A percentile compares a stretch with the other conserved stretches of the same genome.
phyloP scores from a whole-genome alignment of 2,113 vertebrate species.

The Oreochromis aureus region DNA sequence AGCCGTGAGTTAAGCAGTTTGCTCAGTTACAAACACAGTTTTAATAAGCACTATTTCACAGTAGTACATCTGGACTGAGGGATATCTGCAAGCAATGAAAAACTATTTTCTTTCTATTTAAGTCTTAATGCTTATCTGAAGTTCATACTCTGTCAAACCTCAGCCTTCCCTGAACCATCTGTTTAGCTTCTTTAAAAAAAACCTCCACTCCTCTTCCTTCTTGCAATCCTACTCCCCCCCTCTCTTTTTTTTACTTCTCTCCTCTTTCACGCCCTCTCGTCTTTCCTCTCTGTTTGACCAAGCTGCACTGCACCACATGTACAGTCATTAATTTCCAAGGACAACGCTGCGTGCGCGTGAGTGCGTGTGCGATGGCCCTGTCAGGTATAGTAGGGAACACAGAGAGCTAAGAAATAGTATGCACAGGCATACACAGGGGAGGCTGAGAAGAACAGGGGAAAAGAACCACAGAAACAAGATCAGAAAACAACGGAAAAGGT shows the following conservation, averaged over 20 bases:
- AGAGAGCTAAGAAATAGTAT: not conserved
- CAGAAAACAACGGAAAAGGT: not conserved
- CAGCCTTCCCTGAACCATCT: not conserved
- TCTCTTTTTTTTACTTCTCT: not conserved
- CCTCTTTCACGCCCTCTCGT: conserved; percentile 10
- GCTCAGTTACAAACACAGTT: not conserved
- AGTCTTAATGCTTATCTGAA: not conserved
- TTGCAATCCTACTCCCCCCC: not conserved
- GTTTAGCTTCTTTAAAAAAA: not conserved
- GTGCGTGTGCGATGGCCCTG: not conserved
- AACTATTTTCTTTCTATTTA: not conserved
- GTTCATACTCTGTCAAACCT: not conserved
- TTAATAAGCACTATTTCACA: not conserved
- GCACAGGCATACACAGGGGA: not conserved
- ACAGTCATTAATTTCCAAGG: conserved; percentile 27
- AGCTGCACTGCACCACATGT: conserved; percentile 40
- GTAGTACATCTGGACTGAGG: not conserved
- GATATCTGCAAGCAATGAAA: not conserved
- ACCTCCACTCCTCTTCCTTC: not conserved
- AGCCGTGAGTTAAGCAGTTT: not conserved
- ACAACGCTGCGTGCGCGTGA: not conserved
- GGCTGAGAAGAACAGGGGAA: not conserved
- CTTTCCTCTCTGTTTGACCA: not conserved
- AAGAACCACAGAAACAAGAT: not conserved
- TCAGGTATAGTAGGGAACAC: not conserved